Evolutionary conservation across 1,140 invertebrate genomes (phyloP), one percentile per base, ranked within the genome.

Genomic region (Atta cephalotes): DNA sequence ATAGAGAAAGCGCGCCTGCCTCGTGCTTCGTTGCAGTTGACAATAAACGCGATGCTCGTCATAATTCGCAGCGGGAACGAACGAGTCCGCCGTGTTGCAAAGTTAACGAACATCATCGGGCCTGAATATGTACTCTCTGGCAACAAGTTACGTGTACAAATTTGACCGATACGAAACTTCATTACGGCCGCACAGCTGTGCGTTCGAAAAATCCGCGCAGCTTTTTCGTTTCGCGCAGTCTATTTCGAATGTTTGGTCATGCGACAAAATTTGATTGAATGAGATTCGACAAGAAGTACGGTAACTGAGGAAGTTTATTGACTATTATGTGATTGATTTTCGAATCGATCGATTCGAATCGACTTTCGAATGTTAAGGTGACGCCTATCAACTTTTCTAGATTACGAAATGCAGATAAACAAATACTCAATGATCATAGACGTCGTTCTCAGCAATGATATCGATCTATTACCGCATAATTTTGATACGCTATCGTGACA

Each of bases 61-160:
- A 68, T 87, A 87, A 90, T 87, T 90, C 89, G 85, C 85, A 78
- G 72, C 85, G 71, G 87, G 87, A 71, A 53, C 53, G 35, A 65
- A 10, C 3, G 72, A 56, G 78, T 68, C 63, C 49, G 49, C 12
- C 63, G 85, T 60, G 45, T 78, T 74, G 85, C 79, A 78, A 89
- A 87, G 86, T 90, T 90, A 90, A 90, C 89, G 79, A 89, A 90
- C 86, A 84, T 72, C 63, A 90, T 89, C 89, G 81, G 72, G 10
- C 56, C n/a, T 16, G 4, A 31, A 16, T 58, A 58, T n/a, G 58
- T 76, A 49, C 53, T 76, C 80, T 16, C 56, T 49, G 39, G 80
- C 70, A 62, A 76, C 80, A 84, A 84, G 80, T 84, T 49, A 82
- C 51, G 45, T 74, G 80, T 62, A 28, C 80, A 74, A 84, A 72